Base-by-base conservation (phyloP, 2,888 invertebrate species). In the Acanthosoma haemorrhoidale region DNA sequence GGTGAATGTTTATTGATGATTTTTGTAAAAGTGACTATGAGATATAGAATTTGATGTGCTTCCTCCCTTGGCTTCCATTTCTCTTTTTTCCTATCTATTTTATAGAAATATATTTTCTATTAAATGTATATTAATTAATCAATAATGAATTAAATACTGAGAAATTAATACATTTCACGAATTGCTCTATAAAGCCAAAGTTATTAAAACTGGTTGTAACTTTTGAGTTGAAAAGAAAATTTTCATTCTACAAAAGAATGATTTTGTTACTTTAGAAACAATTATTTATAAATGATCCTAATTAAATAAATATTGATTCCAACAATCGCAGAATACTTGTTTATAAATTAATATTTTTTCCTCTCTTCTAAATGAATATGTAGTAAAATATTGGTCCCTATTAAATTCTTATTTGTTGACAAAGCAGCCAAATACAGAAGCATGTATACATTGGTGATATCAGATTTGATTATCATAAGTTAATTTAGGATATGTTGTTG, bases 331-430 rank as follows among this genome's bases (percentile, higher is more conserved):
- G 51, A 51, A 51, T 51, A 51, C 2, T 21, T 51, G 5, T 13
- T 51, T 51, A 51, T 25, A 51, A 51, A 51, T 51, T 51, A 51
- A 51, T 51, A 51, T 51, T 51, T 51, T n/a, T 9, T 21, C 3
- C 25, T 51, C 51, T 51, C 34, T 32, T 36, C 18, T 60, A 60
- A 60, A 60, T 34, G 60, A 67, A 68, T 59, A 68, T 9, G 31
- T 58, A 59, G 18, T 25, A 68, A 70, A 70, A 63, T 64, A 71
- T 73, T 73, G 73, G 73, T 73, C 73, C 73, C 73, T 64, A 58
- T 73, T 71, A 73, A 73, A 73, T 73, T 73, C 73, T 71, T 73
- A 51, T 59, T 31, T 38, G 69, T 41, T 61, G 59, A 69, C 38
- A 69, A 68, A 69, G 60, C 59, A 69, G 69, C 41, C 59, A 69